phyloP scores from a whole-genome alignment of 2,113 vertebrate species.

The Serinus canaria region DNA sequence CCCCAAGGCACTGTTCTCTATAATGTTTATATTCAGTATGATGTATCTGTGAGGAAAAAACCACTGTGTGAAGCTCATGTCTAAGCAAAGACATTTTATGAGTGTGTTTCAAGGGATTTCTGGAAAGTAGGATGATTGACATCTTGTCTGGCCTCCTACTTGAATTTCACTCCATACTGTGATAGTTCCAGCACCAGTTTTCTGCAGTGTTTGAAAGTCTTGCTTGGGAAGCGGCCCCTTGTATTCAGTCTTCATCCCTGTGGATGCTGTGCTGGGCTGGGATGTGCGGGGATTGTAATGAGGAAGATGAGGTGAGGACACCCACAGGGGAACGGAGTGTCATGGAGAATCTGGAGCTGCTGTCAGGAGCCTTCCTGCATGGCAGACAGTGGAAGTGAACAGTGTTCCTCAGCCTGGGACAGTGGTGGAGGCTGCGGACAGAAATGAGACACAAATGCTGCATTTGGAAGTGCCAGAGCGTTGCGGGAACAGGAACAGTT shows the following conservation, averaged over 20 bases:
- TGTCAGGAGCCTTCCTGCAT: neutral
- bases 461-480: rapidly evolving
- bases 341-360: neutral
- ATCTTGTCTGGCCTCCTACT: neutral
- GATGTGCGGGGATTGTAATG: rapidly evolving
- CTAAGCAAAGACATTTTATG: neutral
- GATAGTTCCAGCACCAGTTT: neutral
- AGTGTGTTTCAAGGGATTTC: neutral
- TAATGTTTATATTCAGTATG: neutral
- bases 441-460: rapidly evolving
- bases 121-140: neutral
- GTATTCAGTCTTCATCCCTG: neutral
- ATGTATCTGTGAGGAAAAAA: neutral
- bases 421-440: rapidly evolving
- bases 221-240: neutral
- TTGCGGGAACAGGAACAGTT: neutral
- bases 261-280: neutral
- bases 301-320: neutral
- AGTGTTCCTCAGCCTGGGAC: neutral
- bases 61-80: neutral
- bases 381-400: rapidly evolving
- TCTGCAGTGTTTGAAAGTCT: neutral
- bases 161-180: neutral
- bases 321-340: neutral
- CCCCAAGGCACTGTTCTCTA: neutral